phyloP scores from a whole-genome alignment of 2,888 invertebrate genomes.

The Pachliopta kotzebuea region DNA sequence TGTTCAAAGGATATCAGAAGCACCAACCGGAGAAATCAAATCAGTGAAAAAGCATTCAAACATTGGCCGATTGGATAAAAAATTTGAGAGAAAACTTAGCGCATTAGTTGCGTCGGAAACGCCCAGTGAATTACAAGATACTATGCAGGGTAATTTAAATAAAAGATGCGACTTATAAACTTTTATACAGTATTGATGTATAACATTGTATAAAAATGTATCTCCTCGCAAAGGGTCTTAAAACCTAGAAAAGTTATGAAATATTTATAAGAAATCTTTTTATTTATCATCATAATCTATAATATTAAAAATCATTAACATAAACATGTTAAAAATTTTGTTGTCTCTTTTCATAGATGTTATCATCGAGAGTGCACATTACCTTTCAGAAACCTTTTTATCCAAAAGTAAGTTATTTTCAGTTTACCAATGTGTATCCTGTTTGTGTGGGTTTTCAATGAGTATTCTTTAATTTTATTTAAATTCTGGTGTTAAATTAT shows the following conservation, averaged over 20 bases:
- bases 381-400: conserved; percentile 59
- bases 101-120: conserved; percentile 48
- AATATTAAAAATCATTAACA: neutral
- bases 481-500: too few relatives aligned
- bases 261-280: too few relatives aligned
- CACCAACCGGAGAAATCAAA: conserved; percentile 52
- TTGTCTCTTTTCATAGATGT: conserved; percentile 51
- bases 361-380: conserved; percentile 58
- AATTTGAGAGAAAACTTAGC: conserved; percentile 61
- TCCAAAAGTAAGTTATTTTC: conserved; percentile 50
- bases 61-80: conserved; percentile 59
- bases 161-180: too few relatives aligned
- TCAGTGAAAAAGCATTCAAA: conserved; percentile 58
- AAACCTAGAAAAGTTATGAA: too few relatives aligned
- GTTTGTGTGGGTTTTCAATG: neutral
- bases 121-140: conserved; percentile 46
- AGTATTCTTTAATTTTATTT: neutral
- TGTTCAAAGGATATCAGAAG: conserved; percentile 38
- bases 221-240: too few relatives aligned
- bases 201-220: too few relatives aligned
- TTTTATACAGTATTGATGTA: too few relatives aligned
- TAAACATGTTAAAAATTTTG: neutral
- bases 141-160: conserved; percentile 57
- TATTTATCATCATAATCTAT: too few relatives aligned
- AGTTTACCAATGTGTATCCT: neutral